Conservation (phyloP, 2,888 invertebrate species). For the Drosophila subsilvestris region DNA sequence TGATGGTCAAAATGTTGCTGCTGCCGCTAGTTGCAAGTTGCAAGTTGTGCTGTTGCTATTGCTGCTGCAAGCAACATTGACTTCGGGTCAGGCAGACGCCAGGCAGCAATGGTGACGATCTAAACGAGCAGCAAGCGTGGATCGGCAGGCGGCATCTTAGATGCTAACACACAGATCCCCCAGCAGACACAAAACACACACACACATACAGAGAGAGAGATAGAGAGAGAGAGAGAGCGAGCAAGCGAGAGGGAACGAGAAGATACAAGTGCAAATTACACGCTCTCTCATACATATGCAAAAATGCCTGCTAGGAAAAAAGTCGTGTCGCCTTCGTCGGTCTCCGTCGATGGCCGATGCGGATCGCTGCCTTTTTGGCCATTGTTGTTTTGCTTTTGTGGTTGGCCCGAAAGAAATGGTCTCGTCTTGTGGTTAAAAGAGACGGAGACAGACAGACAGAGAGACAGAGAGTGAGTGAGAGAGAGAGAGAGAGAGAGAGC, state of each 20-base stretch:
- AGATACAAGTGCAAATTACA: conserved; percentile 65
- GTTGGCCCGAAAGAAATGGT: conserved; percentile 58
- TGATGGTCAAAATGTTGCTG: conserved; percentile 44
- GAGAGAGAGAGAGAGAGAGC: conserved; percentile 29
- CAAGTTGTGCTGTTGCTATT: conserved; percentile 11
- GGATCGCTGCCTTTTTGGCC: conserved; percentile 40
- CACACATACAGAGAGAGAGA: conserved; percentile 13
- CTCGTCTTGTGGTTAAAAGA: conserved; percentile 52
- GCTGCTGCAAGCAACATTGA: conserved; percentile 26
- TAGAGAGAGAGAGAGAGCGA: not conserved
- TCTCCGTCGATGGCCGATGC: conserved; percentile 43
- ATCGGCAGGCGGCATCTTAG: conserved; percentile 76
- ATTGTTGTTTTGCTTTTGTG: conserved; percentile 58
- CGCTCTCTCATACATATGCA: conserved; percentile 75
- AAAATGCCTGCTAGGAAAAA: conserved; percentile 50
- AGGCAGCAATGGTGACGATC: conserved; percentile 72
- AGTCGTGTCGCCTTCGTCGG: conserved; percentile 55
- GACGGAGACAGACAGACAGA: conserved; percentile 19
- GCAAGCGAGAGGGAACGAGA: too few species aligned
- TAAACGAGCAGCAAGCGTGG: conserved; percentile 64
- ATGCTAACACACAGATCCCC: conserved; percentile 66
- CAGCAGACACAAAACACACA: conserved; percentile 32
- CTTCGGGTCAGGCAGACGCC: conserved; percentile 46
- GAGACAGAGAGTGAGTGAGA: not conserved
- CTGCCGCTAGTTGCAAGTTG: conserved; percentile 24